These are phyloP conservation scores for Dexiosoma caninum DNA, from an alignment of 2,888 invertebrate genomes.

Conservation along the genomic window DNA sequence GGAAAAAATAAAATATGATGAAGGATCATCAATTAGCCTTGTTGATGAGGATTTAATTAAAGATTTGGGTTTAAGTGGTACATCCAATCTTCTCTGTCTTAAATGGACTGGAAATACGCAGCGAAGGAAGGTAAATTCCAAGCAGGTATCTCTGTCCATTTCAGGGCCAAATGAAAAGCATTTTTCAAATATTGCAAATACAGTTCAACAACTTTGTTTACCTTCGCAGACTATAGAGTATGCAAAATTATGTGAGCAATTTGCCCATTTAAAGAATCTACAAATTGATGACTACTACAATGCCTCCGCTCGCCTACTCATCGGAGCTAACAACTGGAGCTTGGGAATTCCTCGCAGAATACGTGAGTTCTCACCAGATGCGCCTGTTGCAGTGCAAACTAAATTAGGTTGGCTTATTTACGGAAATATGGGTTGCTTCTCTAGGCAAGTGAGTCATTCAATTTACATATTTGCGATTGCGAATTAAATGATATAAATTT, in stretches of 20 bases:
- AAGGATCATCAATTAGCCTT: slow-evolving; percentile 35
- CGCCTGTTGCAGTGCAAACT: slow-evolving; percentile 1
- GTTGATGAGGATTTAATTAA: slow-evolving; percentile 20
- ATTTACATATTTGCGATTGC: slow-evolving; percentile 20
- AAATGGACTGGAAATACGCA: slow-evolving; percentile 4
- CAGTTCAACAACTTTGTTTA: neutral
- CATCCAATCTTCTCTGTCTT: neutral
- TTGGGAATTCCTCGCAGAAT: too few relatives aligned
- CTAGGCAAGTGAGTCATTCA: too few relatives aligned
- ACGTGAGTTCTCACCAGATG: too few relatives aligned
- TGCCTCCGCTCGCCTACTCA: too few relatives aligned
- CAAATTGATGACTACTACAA: too few relatives aligned
- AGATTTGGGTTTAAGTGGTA: slow-evolving; percentile 1
- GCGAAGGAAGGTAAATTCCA: slow-evolving; percentile 23
- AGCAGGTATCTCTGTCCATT: slow-evolving; percentile 12
- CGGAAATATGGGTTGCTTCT: neutral
- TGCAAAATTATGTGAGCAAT: too few relatives aligned
- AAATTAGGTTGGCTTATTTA: slow-evolving; percentile 7
- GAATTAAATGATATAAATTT: slow-evolving; percentile 1
- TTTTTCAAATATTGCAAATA: neutral
- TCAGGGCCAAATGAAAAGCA: slow-evolving; percentile 22
- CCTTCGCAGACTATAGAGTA: too few relatives aligned
- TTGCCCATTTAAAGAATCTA: too few relatives aligned
- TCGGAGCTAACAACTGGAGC: too few relatives aligned
- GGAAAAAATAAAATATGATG: slow-evolving; percentile 21